phyloP scores from a whole-genome alignment of 2,888 invertebrate species.

The Aethes cnicana region DNA sequence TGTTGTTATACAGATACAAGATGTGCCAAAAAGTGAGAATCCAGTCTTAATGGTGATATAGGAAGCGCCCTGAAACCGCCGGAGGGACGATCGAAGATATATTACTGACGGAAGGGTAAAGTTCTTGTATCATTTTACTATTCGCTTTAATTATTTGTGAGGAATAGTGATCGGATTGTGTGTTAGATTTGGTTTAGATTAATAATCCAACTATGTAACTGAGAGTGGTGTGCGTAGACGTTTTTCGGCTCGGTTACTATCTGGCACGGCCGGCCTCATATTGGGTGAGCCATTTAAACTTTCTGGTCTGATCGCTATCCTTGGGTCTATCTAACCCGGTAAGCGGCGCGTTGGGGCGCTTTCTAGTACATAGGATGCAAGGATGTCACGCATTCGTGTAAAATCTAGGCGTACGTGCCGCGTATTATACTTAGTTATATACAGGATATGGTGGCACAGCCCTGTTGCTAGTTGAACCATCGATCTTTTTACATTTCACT shows the following conservation, averaged over 20 bases:
- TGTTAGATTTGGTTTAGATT: conserved; percentile 33
- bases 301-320: conserved; percentile 20
- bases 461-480: conserved; percentile 71
- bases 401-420: conserved; percentile 37
- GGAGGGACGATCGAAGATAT: conserved; percentile 73
- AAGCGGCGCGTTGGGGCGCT: conserved; percentile 33
- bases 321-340: conserved; percentile 19
- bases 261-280: conserved; percentile 21
- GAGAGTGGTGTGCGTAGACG: not conserved
- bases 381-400: conserved; percentile 19
- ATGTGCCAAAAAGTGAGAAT: conserved; percentile 81
- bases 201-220: conserved; percentile 2
- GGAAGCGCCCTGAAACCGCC: conserved; percentile 69
- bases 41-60: conserved; percentile 79
- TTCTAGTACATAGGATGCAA: conserved; percentile 38
- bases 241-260: conserved; percentile 6
- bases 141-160: conserved; percentile 43
- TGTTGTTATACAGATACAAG: conserved; percentile 71
- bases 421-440: conserved; percentile 29
- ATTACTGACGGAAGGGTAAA: conserved; percentile 80
- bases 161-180: conserved; percentile 33
- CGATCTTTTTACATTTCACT: conserved; percentile 54
- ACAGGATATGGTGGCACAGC: conserved; percentile 56
- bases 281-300: conserved; percentile 24
- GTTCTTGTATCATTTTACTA: conserved; percentile 57